Base-by-base conservation (phyloP, 2,113 vertebrate species). In the Microcebus ravelobensis region DNA sequence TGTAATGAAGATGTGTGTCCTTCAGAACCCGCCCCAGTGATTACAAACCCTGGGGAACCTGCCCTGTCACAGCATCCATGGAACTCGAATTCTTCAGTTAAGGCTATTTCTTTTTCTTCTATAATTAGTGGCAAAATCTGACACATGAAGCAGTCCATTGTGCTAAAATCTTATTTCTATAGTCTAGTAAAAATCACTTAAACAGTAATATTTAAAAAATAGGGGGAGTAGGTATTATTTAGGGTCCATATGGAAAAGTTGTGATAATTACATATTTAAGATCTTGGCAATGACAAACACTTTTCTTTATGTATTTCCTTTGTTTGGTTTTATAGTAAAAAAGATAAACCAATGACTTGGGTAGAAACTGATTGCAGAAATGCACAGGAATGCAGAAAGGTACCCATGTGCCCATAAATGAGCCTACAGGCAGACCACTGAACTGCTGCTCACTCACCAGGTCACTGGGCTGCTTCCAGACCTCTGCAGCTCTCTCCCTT, bases 281-380 rank as follows among this genome's bases (percentile, higher is more conserved):
- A 65, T 73, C 50, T 61, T 68, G 71, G 36, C 15, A 63, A 61
- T 76, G 80, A 85, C n/a, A 87, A 97, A 68, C 15, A 15, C n/a
- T 73, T 96, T 93, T 89, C 39, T 80, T 83, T 65, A 42, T 17
- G 45, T 63, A 76, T 48, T 45, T 93, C 65, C 65, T 90, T 61
- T 74, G 63, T 50, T 86, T 63, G 31, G 27, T 77, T 91, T 92
- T 42, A 67, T 21, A 34, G 17, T 21, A 67, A 76, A 96, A 36
- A 57, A 73, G 25, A 48, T 0, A 77, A 85, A 50, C 31, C 63
- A 63, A 12, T 85, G 48, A 85, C 6, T 3, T 55, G 74, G 4
- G 10, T 15, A 55, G 81, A 86, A 92, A 36, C 42, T 21, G 86
- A 52, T 39, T 71, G 9, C 31, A 94, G 81, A 94, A 87, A 23